Conservation (phyloP, 2,113 vertebrate genomes). For the Melanostigma gelatinosum region DNA sequence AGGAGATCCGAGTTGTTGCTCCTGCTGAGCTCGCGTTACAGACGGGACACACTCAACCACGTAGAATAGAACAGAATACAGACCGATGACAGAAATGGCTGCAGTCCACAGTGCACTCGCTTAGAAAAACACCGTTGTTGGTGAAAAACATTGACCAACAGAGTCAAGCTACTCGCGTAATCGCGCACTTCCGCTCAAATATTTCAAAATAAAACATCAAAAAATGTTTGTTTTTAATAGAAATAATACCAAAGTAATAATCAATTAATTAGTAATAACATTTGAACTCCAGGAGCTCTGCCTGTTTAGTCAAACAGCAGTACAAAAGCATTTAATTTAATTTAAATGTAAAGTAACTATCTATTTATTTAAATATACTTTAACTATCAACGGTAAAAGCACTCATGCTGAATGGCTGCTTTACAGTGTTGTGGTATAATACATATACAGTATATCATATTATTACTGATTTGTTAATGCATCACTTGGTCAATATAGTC, state of each 20-base stretch:
- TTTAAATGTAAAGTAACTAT: too few relatives aligned
- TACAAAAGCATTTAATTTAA: background rate
- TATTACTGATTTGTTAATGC: background rate
- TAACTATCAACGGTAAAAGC: too few relatives aligned
- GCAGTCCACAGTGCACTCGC: slow-evolving; percentile 1
- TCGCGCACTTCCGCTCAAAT: background rate
- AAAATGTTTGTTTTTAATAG: too few relatives aligned
- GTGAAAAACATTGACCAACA: background rate
- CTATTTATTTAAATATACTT: too few relatives aligned
- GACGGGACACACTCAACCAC: background rate
- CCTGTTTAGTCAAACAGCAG: background rate
- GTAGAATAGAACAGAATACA: accelerated
- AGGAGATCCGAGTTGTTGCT: too few relatives aligned
- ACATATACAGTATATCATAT: background rate
- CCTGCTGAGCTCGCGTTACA: background rate
- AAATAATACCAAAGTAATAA: background rate
- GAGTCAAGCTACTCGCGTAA: accelerated
- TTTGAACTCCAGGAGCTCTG: background rate
- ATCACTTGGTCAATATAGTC: background rate
- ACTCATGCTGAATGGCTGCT: background rate
- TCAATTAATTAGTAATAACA: too few relatives aligned
- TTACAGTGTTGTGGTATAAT: background rate
- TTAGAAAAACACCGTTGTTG: slow-evolving; percentile 15
- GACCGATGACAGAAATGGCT: slow-evolving; percentile 49
- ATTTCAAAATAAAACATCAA: slow-evolving; percentile 43